A percentile compares a stretch with the other conserved stretches of the same genome.
phyloP scores from a whole-genome alignment of 2,888 invertebrate genomes.

The Macaria liturata region DNA sequence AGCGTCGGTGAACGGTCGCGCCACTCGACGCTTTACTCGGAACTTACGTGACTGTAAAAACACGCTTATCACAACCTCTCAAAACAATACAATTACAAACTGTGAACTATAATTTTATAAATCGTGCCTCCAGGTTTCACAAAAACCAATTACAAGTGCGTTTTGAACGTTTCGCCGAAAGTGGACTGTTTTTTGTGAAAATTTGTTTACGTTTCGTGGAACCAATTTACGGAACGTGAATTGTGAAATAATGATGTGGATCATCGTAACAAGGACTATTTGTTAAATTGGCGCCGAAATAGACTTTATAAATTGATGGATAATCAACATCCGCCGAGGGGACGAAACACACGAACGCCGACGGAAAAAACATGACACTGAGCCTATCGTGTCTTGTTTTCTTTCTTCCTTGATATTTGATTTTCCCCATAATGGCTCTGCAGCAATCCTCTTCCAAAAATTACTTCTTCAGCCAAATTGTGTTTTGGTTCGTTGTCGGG shows the following conservation, averaged over 20 bases:
- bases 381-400: slow-evolving; percentile 75
- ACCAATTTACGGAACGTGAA: slow-evolving; percentile 30
- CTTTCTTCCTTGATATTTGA: slow-evolving; percentile 78
- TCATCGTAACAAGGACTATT: slow-evolving; percentile 60
- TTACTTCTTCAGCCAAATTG: slow-evolving; percentile 62
- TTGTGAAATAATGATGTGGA: slow-evolving; percentile 53
- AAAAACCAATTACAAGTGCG: slow-evolving; percentile 19
- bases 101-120: slow-evolving; percentile 33
- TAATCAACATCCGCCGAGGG: slow-evolving; percentile 76
- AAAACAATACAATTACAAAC: slow-evolving; percentile 51
- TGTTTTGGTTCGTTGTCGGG: slow-evolving; percentile 73
- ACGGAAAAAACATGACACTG: slow-evolving; percentile 83
- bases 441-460: slow-evolving; percentile 60
- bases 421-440: slow-evolving; percentile 73
- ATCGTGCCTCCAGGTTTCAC: slow-evolving; percentile 23
- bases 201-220: slow-evolving; percentile 41
- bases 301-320: slow-evolving; percentile 79
- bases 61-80: slow-evolving; percentile 71
- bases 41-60: slow-evolving; percentile 70
- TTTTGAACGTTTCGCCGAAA: slow-evolving; percentile 36
- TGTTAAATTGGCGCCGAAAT: slow-evolving; percentile 63
- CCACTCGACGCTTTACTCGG: slow-evolving; percentile 69
- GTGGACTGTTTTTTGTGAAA: slow-evolving; percentile 61
- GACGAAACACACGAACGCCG: slow-evolving; percentile 73
- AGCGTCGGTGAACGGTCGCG: slow-evolving; percentile 78